Evolutionary conservation across 2,797 vertebrate species (phyloP), one percentile per base, ranked within the genome.

Genomic region (Myotis planiceps): DNA sequence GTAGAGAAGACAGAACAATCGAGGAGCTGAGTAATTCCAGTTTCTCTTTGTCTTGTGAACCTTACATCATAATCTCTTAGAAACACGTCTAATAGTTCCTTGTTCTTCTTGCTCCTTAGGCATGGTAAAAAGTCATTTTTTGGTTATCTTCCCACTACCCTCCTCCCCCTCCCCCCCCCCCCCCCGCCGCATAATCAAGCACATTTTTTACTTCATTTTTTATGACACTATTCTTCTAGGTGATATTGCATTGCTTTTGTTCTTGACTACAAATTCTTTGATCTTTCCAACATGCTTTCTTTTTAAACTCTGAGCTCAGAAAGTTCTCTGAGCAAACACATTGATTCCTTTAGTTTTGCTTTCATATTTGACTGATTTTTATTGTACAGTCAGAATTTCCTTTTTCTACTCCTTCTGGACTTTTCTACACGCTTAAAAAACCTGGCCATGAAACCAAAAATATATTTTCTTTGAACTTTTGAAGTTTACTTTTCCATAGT

Each of bases 311-410:
- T 75, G 49, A 87, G 71, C 83, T 96, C 80, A 85, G 69, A 82
- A 69, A 74, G 66, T 69, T 93, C 84, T 84, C 84, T 15, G 21
- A 84, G 72, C 47, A 68, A 86, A 75, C n/a, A 27, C 72, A 90
- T 74, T 88, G 90, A 93, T 90, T 95, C 84, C 80, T 87, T 92
- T 74, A 69, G 42, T 78, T 92, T 95, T 84, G 76, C 65, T 84
- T 75, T 49, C 42, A 18, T 89, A 81, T 68, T 68, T 0, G 1
- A 74, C 21, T 93, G 63, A 88, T 90, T 96, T 96, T 96, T 90
- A 91, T 93, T 39, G 42, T 63, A 68, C 42, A 69, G 23, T 83
- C 93, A 68, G 81, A 72, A 87, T 90, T 95, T 96, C 68, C 84
- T 88, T 92, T 87, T 94, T 92, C 60, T 90, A 18, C 9, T 92